Conservation (phyloP, 2,113 vertebrate species). For the Panthera tigris region DNA sequence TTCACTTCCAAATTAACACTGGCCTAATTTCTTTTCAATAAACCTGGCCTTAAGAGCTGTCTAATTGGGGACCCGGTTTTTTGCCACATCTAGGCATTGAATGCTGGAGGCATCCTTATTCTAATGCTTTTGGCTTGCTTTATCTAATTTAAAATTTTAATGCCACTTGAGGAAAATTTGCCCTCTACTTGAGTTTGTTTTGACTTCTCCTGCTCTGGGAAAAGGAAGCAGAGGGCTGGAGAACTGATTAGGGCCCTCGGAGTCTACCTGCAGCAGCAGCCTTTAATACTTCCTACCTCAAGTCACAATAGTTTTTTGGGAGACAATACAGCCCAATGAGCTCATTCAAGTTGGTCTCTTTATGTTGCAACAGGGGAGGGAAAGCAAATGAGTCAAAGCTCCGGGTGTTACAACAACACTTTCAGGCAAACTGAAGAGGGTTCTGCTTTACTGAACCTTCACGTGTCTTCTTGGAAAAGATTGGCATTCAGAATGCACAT, state of each 20-base stretch:
- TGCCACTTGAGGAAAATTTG: constrained; percentile 55
- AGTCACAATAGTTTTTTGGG: constrained; percentile 67
- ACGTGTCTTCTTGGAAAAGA: constrained; percentile 53
- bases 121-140: constrained; percentile 69
- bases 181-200: constrained; percentile 58
- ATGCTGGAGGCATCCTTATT: constrained; percentile 66
- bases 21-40: constrained; percentile 72
- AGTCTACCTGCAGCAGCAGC: constrained; percentile 78
- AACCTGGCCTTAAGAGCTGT: constrained; percentile 56
- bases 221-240: constrained; percentile 6
- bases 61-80: constrained; percentile 68
- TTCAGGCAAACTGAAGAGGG: constrained; percentile 71
- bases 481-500: constrained; percentile 59
- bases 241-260: constrained; percentile 28
- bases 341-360: constrained; percentile 80
- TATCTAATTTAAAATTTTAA: constrained; percentile 78
- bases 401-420: constrained; percentile 70
- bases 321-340: constrained; percentile 75
- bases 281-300: constrained; percentile 76
- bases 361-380: constrained; percentile 77
- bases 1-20: constrained; percentile 69
- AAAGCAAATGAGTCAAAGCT: constrained; percentile 70
- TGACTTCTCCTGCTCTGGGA: constrained; percentile 58
- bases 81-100: constrained; percentile 42
- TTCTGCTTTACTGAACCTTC: constrained; percentile 71